Percentiles rank a stretch among this genome's conserved stretches.
Conservation (phyloP, 1,140 invertebrate species). For the Habropoda laboriosa region DNA sequence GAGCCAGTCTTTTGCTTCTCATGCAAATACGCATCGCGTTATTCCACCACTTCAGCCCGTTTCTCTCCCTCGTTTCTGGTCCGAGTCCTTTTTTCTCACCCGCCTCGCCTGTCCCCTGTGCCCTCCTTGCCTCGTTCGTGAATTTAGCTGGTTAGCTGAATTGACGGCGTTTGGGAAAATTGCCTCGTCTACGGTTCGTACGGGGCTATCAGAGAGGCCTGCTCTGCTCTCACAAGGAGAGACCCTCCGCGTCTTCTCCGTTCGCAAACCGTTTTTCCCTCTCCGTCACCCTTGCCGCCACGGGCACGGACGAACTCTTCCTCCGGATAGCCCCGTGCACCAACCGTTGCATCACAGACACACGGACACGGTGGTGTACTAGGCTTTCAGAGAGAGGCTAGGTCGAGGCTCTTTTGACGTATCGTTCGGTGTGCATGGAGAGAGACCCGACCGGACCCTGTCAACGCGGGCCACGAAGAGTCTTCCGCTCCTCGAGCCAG, state of each 20-base stretch:
- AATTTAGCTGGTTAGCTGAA: slow-evolving; percentile 69
- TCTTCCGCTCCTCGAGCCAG: slow-evolving; percentile 65
- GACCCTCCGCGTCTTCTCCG: slow-evolving; percentile 18
- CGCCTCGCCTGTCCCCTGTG: slow-evolving; percentile 35
- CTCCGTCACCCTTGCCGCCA: background rate
- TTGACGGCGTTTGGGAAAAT: slow-evolving; percentile 69
- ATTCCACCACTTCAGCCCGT: slow-evolving; percentile 58
- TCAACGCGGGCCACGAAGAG: slow-evolving; percentile 55
- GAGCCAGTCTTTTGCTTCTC: slow-evolving; percentile 77
- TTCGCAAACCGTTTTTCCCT: background rate
- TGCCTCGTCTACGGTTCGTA: slow-evolving; percentile 58
- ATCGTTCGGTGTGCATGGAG: slow-evolving; percentile 20
- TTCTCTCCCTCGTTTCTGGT: slow-evolving; percentile 39
- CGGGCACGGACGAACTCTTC: background rate
- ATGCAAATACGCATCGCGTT: slow-evolving; percentile 77
- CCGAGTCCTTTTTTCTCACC: slow-evolving; percentile 55
- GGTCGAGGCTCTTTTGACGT: slow-evolving; percentile 31
- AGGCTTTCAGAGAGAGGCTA: background rate
- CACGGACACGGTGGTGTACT: background rate
- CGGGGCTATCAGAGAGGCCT: slow-evolving; percentile 24
- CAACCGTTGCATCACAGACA: slow-evolving; percentile 25
- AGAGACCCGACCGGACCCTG: slow-evolving; percentile 27
- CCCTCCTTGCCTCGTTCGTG: slow-evolving; percentile 64
- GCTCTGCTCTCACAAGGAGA: slow-evolving; percentile 31
- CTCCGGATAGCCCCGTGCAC: slow-evolving; percentile 13